Percentiles rank a stretch among this genome's conserved stretches.
phyloP scores from a whole-genome alignment of 2,113 vertebrate species.

The Thalassoma bifasciatum region DNA sequence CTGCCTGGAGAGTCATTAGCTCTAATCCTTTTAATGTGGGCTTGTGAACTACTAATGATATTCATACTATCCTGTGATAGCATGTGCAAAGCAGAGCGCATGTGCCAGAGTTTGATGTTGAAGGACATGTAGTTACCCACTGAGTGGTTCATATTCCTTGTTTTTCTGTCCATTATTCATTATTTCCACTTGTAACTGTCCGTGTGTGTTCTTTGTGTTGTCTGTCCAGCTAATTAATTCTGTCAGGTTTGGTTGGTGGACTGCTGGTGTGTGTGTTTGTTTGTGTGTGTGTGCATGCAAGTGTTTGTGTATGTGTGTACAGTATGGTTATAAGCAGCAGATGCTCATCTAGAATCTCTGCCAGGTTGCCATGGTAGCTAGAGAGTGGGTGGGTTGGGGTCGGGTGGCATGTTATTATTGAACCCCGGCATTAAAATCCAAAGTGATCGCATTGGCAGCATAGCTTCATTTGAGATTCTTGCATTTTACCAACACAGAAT shows the following conservation, averaged over 20 bases:
- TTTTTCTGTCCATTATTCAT: not conserved
- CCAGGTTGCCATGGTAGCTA: constrained; percentile 80
- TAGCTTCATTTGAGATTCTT: constrained; percentile 37
- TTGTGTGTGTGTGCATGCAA: not conserved
- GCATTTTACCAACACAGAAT: constrained; percentile 47
- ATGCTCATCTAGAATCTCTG: constrained; percentile 71
- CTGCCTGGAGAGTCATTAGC: not conserved
- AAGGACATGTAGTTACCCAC: constrained; percentile 4
- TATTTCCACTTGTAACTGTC: not conserved
- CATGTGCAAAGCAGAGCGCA: too few relatives aligned
- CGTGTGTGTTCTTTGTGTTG: constrained; percentile 12
- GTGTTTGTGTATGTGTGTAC: not conserved
- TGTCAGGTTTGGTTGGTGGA: constrained; percentile 48
- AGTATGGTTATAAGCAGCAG: constrained; percentile 71
- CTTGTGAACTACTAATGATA: not conserved
- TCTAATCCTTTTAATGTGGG: not conserved
- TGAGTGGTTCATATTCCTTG: not conserved
- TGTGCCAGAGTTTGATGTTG: not conserved
- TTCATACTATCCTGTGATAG: not conserved
- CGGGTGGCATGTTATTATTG: constrained; percentile 53
- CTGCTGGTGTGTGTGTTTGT: constrained; percentile 10
- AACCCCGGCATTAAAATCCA: constrained; percentile 64
- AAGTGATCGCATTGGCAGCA: constrained; percentile 57
- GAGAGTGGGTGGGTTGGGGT: constrained; percentile 58
- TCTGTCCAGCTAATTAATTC: constrained; percentile 54